phyloP scores from a whole-genome alignment of 2,888 invertebrate species.

The Sarcophaga variegata region DNA sequence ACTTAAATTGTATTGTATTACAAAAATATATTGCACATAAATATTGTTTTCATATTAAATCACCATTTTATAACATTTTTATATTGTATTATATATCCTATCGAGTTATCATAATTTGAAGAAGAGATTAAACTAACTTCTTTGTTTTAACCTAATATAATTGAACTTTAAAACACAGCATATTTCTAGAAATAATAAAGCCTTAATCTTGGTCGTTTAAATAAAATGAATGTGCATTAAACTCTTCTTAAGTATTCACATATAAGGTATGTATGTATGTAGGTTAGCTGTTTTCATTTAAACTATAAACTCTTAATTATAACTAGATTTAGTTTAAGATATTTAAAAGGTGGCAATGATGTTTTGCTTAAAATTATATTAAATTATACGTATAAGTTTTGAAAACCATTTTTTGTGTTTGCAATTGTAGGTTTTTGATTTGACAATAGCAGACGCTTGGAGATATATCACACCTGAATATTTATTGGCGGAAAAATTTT shows the following conservation, averaged over 20 bases:
- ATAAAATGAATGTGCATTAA: not conserved
- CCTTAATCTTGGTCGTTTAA: not conserved
- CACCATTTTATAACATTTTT: no score
- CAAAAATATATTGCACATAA: no score
- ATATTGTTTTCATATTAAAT: no score
- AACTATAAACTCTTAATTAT: not conserved
- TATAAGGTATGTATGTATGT: no score
- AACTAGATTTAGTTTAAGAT: not conserved
- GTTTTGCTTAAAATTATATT: conserved; percentile 45
- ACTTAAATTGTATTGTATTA: no score
- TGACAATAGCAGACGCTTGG: conserved; percentile 43
- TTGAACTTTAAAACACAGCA: not conserved
- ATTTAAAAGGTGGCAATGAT: conserved; percentile 61
- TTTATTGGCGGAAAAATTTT: conserved; percentile 16
- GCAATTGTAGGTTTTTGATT: conserved; percentile 37
- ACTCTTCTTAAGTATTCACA: not conserved
- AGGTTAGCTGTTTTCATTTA: no score
- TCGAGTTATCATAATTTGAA: no score
- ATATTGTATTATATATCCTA: no score
- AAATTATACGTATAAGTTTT: conserved; percentile 59
- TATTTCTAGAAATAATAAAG: not conserved
- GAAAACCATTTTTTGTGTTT: conserved; percentile 51
- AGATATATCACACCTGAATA: conserved; percentile 63
- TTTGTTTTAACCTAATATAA: no score
- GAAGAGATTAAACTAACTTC: no score